Evolutionary conservation across 2,888 invertebrate species (phyloP), one percentile per base, ranked within the genome.

Genomic region (Chrysodeixis includens): DNA sequence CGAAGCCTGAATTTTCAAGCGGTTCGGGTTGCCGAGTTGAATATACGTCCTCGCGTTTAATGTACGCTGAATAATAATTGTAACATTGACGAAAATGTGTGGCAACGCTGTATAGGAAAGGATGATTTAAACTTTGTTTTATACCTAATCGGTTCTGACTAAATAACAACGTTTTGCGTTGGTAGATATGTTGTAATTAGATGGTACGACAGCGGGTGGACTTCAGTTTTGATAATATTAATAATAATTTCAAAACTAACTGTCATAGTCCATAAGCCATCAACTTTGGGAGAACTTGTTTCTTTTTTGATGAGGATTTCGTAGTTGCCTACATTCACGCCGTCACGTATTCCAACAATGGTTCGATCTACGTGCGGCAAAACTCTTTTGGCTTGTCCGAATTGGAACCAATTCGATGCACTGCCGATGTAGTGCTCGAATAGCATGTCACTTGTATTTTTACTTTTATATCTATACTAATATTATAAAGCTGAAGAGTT

Each of bases 1-100:
- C 88, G 87, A 83, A 87, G 88, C 88, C 92, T 91, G 93, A 92
- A 92, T 94, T 94, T 93, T 93, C 90, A 93, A 92, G 88, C 91
- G 90, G 83, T 78, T 86, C 83, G 81, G 79, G 86, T 84, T 85
- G 85, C 85, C 84, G 85, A 84, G 84, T 83, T 82, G 82, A 82
- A 79, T 81, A 78, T 78, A 82, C 74, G 73, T 72, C 74, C 76
- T 76, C 75, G 73, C 81, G 74, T 80, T 76, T 69, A 79, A 82
- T 82, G 78, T 78, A 82, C 67, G 72, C 62, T 80, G 82, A 83
- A 82, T 83, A 83, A 74, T 81, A 82, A 81, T 84, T 77, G 78
- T 77, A 66, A 82, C 78, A 82, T 79, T 82, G 75, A 78, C 71
- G 82, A 76, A 78, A 82, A 76, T 78, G 80, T 79, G 66, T 71